Evolutionary conservation across 2,113 vertebrate genomes (phyloP).

Genomic region (Conger conger): DNA sequence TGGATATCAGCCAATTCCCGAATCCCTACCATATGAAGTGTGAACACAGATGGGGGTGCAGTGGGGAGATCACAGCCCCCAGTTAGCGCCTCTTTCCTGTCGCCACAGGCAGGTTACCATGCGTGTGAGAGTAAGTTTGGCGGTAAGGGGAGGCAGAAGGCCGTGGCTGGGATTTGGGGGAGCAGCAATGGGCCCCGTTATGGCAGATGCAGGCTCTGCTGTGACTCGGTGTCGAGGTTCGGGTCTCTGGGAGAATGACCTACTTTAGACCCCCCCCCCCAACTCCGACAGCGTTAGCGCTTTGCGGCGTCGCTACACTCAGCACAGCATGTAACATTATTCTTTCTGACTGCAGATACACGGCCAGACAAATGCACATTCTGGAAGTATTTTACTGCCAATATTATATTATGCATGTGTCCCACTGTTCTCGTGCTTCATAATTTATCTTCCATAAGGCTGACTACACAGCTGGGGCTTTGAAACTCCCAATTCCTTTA

Average conservation of each 20-base stretch:
- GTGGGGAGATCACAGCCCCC: neutral
- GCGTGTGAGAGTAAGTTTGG: neutral
- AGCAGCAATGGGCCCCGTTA: neutral
- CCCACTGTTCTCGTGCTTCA: neutral
- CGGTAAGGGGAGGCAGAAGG: neutral
- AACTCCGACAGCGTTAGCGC: neutral
- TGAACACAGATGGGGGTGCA: neutral
- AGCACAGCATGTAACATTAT: neutral
- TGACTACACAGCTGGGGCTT: neutral
- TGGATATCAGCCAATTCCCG: no score
- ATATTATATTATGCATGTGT: neutral
- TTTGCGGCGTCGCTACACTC: neutral
- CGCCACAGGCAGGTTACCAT: neutral
- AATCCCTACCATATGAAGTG: neutral
- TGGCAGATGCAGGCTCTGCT: neutral
- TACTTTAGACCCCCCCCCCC: neutral
- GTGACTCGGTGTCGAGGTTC: neutral
- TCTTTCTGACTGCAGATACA: conserved; percentile 1
- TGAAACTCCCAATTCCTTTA: neutral
- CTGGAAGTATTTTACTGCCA: neutral
- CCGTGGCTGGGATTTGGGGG: neutral
- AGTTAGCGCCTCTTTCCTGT: neutral
- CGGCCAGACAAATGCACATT: neutral
- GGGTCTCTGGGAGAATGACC: neutral
- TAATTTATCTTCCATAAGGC: neutral